A percentile compares a stretch with the other conserved stretches of the same genome.
phyloP scores from a whole-genome alignment of 2,888 invertebrate species.

The Perizoma flavofasciatum region DNA sequence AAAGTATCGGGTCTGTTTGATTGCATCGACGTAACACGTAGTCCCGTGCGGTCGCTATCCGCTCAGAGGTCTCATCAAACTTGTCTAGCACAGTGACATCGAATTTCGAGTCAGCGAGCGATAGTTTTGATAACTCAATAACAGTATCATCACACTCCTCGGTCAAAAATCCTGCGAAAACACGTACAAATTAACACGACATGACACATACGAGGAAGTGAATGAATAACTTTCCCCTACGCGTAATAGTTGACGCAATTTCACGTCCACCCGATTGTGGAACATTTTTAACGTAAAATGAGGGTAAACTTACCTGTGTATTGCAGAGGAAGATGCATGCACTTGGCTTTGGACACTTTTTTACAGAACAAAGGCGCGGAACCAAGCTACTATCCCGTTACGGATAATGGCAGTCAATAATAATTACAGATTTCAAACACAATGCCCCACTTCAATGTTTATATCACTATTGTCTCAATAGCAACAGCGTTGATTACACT shows the following conservation, averaged over 20 bases:
- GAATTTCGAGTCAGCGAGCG: conserved; percentile 74
- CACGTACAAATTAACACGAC: conserved; percentile 42
- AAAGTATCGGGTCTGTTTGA: conserved; percentile 85
- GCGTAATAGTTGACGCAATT: conserved; percentile 66
- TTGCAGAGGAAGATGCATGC: conserved; percentile 84
- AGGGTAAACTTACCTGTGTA: conserved; percentile 73
- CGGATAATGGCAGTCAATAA: conserved; percentile 78
- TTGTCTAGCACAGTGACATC: conserved; percentile 74
- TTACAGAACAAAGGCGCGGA: conserved; percentile 76
- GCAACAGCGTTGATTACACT: conserved; percentile 63
- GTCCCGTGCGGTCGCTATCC: conserved; percentile 69
- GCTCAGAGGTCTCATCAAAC: conserved; percentile 65
- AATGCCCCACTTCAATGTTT: conserved; percentile 57
- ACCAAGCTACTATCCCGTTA: conserved; percentile 83
- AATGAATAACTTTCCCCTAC: conserved; percentile 73
- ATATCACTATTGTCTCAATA: conserved; percentile 59
- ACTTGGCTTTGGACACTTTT: conserved; percentile 82
- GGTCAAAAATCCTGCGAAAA: conserved; percentile 78
- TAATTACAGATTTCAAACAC: conserved; percentile 52
- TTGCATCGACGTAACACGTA: conserved; percentile 86
- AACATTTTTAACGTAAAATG: conserved; percentile 21
- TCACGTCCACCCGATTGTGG: conserved; percentile 29
- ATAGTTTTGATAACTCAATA: conserved; percentile 80
- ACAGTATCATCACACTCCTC: conserved; percentile 84
- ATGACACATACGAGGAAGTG: conserved; percentile 76